These are phyloP conservation scores for Oncorhynchus masou DNA, from an alignment of 2,113 vertebrate genomes.

Conservation along the genomic window DNA sequence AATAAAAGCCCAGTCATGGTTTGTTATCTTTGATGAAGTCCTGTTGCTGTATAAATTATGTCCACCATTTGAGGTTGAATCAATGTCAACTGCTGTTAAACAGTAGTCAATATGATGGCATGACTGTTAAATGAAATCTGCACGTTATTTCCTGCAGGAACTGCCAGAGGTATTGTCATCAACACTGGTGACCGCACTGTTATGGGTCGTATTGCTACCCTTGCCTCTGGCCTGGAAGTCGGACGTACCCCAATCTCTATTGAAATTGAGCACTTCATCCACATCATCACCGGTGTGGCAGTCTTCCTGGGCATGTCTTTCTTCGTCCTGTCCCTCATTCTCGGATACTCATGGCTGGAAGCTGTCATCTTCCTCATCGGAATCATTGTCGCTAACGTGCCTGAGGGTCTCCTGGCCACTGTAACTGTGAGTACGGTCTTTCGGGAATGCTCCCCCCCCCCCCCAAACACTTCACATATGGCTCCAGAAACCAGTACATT, in stretches of 20 bases:
- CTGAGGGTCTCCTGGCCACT: conserved; percentile 84
- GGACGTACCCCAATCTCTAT: conserved; percentile 87
- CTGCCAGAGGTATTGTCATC: conserved; percentile 86
- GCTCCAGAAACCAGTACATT: neutral
- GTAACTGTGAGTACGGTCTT: conserved; percentile 78
- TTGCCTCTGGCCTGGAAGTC: conserved; percentile 89
- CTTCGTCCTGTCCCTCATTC: conserved; percentile 92
- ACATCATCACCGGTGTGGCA: conserved; percentile 91
- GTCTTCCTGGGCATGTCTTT: conserved; percentile 94
- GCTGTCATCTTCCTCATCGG: conserved; percentile 96
- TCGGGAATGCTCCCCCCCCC: accelerated
- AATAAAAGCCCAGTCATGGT: too few relatives aligned
- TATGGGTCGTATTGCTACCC: conserved; percentile 91
- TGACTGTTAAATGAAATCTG: neutral
- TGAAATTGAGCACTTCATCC: conserved; percentile 97
- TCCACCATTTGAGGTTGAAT: neutral
- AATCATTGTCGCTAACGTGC: conserved; percentile 94
- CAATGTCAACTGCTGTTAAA: neutral
- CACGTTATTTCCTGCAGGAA: conserved; percentile 65
- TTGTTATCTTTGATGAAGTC: neutral
- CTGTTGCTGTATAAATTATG: neutral
- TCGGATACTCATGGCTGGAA: conserved; percentile 92
- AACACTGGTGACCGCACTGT: conserved; percentile 90
- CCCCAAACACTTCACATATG: too few relatives aligned
- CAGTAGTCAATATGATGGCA: neutral